Percentiles rank a stretch among this genome's conserved stretches.
Conservation (phyloP, 2,888 invertebrate genomes). For the Heteropelma amictum region DNA sequence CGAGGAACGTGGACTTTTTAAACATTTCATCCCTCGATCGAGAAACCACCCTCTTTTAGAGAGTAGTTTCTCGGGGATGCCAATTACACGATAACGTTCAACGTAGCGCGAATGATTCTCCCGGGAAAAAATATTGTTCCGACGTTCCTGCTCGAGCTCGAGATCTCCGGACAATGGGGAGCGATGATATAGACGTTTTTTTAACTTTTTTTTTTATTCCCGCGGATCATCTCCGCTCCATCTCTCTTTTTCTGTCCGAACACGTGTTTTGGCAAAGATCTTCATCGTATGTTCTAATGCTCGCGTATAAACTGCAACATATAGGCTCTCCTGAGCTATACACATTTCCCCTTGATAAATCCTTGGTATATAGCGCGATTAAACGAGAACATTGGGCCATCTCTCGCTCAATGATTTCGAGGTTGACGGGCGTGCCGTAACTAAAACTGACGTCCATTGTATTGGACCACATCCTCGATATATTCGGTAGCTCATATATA, state of each 20-base stretch:
- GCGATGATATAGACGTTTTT: constrained; percentile 42
- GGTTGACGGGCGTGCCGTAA: constrained; percentile 73
- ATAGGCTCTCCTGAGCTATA: constrained; percentile 9
- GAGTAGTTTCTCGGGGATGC: too few relatives aligned
- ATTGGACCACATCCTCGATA: constrained; percentile 62
- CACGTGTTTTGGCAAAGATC: constrained; percentile 1
- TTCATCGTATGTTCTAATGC: constrained; percentile 7
- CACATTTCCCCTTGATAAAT: constrained; percentile 48
- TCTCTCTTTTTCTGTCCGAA: constrained; percentile 31
- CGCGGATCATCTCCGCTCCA: constrained; percentile 45
- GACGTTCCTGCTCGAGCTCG: background rate
- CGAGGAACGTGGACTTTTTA: background rate
- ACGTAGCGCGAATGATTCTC: constrained; percentile 24
- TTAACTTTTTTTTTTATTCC: background rate
- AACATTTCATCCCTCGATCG: too few relatives aligned
- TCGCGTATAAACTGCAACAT: constrained; percentile 10
- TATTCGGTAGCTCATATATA: constrained; percentile 50
- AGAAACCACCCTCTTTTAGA: too few relatives aligned
- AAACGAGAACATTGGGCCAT: constrained; percentile 64
- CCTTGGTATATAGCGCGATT: constrained; percentile 40
- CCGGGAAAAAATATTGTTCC: background rate
- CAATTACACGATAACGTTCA: too few relatives aligned
- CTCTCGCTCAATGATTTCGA: constrained; percentile 67
- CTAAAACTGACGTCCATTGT: constrained; percentile 75
- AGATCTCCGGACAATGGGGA: constrained; percentile 34